Base-by-base conservation (phyloP, 2,797 vertebrate species). In the Chromis chromis region DNA sequence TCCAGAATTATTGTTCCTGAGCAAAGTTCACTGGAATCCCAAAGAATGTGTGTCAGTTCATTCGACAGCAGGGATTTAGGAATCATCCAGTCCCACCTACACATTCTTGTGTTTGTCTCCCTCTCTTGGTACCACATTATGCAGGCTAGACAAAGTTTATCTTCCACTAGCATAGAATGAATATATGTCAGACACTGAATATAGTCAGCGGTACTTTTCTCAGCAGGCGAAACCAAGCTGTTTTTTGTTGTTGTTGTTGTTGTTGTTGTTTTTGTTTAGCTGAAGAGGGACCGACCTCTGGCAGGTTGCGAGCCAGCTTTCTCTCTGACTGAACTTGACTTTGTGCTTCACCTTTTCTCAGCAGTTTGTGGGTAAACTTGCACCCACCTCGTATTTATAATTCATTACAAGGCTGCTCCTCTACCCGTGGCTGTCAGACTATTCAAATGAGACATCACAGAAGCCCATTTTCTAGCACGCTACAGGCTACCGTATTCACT, bases 391-490 rank as follows among this genome's bases (percentile, higher is more conserved):
- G 53, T 91, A 91, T 94, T 93, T 90, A 93, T 94, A 93, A 93
- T 92, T 93, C 89, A 94, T 91, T 87, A 86, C 86, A 88, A 87
- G 89, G 76, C 90, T 88, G 85, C 83, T 91, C 84, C 88, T 89
- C 86, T 67, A 88, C 79, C 85, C 76, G 70, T 86, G 89, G 75
- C 90, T 92, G 92, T 91, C 93, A 92, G 88, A 88, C 90, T 92
- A 92, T 93, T 94, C 89, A 93, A 93, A 94, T 90, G 86, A 92
- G 90, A 92, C 90, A 89, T 91, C 90, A 91, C 81, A 85, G 76
- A 86, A 82, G 89, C 78, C 89, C 78, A 69, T 83, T 88, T 88
- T 85, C 78, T 50, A 50, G 86, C 82, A 85, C 59, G 61, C 87
- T 88, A 86, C 77, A 72, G 84, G 81, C 83, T 84, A 89, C 76